A percentile compares a stretch with the other conserved stretches of the same genome.
Evolutionary conservation across 2,113 vertebrate species (phyloP).

Genomic region (Dolichallabes microphthalmus): DNA sequence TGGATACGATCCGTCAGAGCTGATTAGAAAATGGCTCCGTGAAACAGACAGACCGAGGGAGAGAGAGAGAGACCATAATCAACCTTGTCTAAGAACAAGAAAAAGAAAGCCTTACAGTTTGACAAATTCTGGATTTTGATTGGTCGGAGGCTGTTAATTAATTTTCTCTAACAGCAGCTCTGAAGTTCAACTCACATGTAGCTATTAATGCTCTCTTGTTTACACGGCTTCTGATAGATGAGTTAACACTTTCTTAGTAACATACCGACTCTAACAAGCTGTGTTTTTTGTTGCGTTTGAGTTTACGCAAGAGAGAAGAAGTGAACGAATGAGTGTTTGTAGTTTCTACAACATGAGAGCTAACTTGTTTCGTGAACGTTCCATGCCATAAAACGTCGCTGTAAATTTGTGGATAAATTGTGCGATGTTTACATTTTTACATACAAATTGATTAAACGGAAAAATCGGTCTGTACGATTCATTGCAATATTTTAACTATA

Average conservation of each 20-base stretch:
- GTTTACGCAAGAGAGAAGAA: not conserved
- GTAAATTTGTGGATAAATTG: too few species aligned
- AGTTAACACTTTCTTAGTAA: not conserved
- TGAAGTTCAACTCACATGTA: too few species aligned
- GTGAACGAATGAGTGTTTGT: too few species aligned
- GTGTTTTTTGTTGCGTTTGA: not conserved
- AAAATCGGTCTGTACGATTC: not conserved
- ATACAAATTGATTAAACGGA: not conserved
- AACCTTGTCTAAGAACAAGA: not conserved
- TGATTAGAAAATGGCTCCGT: constrained; percentile 39
- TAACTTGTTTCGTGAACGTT: not conserved
- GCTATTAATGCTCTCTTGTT: too few species aligned
- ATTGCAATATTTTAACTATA: not conserved
- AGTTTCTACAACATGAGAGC: not conserved
- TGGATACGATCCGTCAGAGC: constrained; percentile 56
- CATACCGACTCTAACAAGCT: not conserved
- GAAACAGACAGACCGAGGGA: not conserved
- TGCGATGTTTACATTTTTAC: too few species aligned
- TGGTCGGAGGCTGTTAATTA: not conserved
- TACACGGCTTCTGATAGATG: too few species aligned
- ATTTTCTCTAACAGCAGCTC: not conserved
- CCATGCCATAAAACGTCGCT: too few species aligned
- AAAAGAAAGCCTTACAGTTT: too few species aligned
- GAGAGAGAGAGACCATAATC: not conserved
- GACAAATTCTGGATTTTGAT: not conserved